Evolutionary conservation across 2,888 invertebrate genomes (phyloP), one percentile per base, ranked within the genome.

Genomic region (Ctenicera cuprea): DNA sequence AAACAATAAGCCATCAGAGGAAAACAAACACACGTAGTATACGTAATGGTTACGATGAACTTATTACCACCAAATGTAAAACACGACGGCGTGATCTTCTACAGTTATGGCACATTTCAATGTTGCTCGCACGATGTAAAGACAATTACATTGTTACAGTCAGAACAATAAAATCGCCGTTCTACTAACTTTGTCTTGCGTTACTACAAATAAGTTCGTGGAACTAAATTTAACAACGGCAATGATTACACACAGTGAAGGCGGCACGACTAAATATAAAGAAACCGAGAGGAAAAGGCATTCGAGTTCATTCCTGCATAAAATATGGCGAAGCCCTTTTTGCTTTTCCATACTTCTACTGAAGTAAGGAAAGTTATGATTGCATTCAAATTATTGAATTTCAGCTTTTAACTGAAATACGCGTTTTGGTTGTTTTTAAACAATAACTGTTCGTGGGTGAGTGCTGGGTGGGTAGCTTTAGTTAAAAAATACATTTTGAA

Each of bases 131-230:
- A 59, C 59, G 67, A 59, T 26, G 37, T 67, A 48, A 67, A 59
- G 33, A 57, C 57, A 57, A 67, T 57, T 41, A 43, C 67, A 54
- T 54, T 66, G 66, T 66, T 54, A n/a, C 38, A 66, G 41, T 33
- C 30, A 67, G 59, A 67, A 67, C 67, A 67, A 66, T 66, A 54
- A 66, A 66, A 67, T 67, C 67, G 57, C 57, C 67, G 67, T 67
- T 67, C 59, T 67, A 67, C 59, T 37, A 67, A 67, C 48, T 57
- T 59, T 43, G 67, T 41, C 67, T 67, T 67, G 59, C 67, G 59
- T 67, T 59, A 67, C 57, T 38, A 18, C 41, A 20, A 59, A 41
- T 38, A 66, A 66, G 66, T 54, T 66, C 54, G 41, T 66, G 26
- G 54, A 54, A 38, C 54, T 54, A 22, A 66, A 54, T 66, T 66